Percentiles rank a stretch among this genome's conserved stretches.
phyloP scores from a whole-genome alignment of 2,888 invertebrate genomes.

The Drosophila fungiperda region DNA sequence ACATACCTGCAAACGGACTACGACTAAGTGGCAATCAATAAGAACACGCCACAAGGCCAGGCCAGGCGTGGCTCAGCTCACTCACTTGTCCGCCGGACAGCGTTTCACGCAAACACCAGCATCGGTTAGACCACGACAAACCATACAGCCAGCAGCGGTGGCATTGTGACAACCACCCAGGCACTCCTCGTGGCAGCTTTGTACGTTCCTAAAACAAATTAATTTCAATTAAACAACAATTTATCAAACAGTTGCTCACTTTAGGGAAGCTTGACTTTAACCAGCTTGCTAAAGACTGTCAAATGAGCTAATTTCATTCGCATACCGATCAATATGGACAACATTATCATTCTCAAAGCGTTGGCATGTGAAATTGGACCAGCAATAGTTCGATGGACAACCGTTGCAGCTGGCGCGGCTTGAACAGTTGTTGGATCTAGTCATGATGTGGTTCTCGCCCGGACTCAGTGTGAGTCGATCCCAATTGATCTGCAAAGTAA shows the following conservation, averaged over 20 bases:
- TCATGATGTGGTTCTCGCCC: slow-evolving; percentile 76
- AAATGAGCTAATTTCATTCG: neutral
- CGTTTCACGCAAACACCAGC: slow-evolving; percentile 87
- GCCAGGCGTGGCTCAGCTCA: slow-evolving; percentile 12
- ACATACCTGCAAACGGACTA: slow-evolving; percentile 62
- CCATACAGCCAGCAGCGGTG: slow-evolving; percentile 87
- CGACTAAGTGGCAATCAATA: slow-evolving; percentile 28
- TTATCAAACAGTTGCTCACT: neutral
- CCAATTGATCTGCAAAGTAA: slow-evolving; percentile 79
- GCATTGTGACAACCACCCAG: slow-evolving; percentile 89
- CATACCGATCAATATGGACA: slow-evolving; percentile 65
- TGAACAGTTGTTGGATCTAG: slow-evolving; percentile 58
- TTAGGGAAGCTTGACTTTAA: neutral
- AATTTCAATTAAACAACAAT: neutral
- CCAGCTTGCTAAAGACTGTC: neutral
- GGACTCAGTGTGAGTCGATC: slow-evolving; percentile 75
- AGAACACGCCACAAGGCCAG: slow-evolving; percentile 4
- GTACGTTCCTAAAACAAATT: slow-evolving; percentile 48
- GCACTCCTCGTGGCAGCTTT: slow-evolving; percentile 90
- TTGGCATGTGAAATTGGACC: slow-evolving; percentile 82
- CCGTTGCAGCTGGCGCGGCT: slow-evolving; percentile 66
- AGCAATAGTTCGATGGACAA: slow-evolving; percentile 81
- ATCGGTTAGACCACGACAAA: slow-evolving; percentile 88
- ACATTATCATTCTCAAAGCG: slow-evolving; percentile 81
- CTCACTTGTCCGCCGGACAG: slow-evolving; percentile 89